Base-by-base conservation (phyloP, 2,888 invertebrate genomes). In the Dastarcus helophoroides region DNA sequence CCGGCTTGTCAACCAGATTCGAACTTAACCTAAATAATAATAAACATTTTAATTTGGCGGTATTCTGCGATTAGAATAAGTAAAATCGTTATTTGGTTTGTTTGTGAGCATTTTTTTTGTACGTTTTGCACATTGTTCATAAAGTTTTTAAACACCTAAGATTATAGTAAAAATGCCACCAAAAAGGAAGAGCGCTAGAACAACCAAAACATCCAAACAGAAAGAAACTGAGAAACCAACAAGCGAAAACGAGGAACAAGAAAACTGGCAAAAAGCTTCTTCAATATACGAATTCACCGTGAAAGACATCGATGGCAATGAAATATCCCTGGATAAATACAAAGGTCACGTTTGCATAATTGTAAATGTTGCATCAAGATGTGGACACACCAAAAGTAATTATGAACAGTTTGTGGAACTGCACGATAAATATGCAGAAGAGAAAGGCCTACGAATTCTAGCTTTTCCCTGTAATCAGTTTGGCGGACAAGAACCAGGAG, bases 381-480 rank as follows among this genome's bases (percentile, higher is more conserved):
- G 88, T 62, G 85, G 86, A 14, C 68, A 81, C 29, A 85, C 86
- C 1, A 70, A 75, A 29, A 74, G 73, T 38, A 83, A 85, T 62
- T 88, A 88, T 64, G 80, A 77, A 47, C 79, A 86, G 60, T 64
- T 89, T 34, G 80, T 82, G 54, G 74, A 78, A 50, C 57, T 89
- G 36, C 73, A 77, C 54, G 76, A 79, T 34, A 71, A 80, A 51
- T 80, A 79, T 59, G 71, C 67, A 26, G 79, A 79, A 49, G 68
- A 69, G 40, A 73, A 79, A 61, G 76, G 86, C 40, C 63, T 89
- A 11, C 69, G 72, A 43, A 83, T 89, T 45, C 66, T 86, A 32
- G 85, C 79, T 3, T 89, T 89, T 58, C 88, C 88, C 1, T 88
- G 86, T 62, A 88, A 89, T 56, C 88, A 89, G 56, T 88, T 88